phyloP scores from a whole-genome alignment of 2,113 vertebrate species.

The Hippocampus zosterae region DNA sequence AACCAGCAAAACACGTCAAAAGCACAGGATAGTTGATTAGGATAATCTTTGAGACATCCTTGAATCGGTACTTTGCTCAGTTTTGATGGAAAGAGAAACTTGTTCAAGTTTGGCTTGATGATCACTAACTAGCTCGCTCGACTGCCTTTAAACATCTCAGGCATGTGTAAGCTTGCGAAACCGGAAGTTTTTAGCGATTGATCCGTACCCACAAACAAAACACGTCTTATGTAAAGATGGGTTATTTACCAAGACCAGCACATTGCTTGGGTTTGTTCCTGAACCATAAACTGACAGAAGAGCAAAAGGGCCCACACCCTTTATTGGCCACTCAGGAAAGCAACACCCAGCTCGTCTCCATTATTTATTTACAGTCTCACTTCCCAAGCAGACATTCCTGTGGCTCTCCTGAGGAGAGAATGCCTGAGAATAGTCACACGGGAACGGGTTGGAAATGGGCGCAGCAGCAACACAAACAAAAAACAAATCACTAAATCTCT shows the following conservation, averaged over 20 bases:
- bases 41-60: constrained; percentile 22
- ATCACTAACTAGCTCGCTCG: background rate
- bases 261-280: constrained; percentile 5
- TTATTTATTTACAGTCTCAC: constrained; percentile 67
- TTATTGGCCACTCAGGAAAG: constrained; percentile 62
- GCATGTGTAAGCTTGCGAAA: constrained; percentile 28
- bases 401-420: constrained; percentile 56
- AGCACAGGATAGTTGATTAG: background rate
- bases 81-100: background rate
- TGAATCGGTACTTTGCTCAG: constrained; percentile 37
- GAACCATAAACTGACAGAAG: constrained; percentile 36
- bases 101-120: background rate
- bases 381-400: constrained; percentile 52
- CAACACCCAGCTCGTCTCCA: constrained; percentile 64
- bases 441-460: constrained; percentile 31
- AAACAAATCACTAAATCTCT: constrained; percentile 9
- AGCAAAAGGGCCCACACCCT: constrained; percentile 52
- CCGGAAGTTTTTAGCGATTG: constrained; percentile 25
- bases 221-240: background rate
- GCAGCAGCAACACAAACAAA: constrained; percentile 10
- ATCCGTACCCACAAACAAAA: constrained; percentile 10
- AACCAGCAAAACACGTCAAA: background rate
- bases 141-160: constrained; percentile 40
- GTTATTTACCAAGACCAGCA: constrained; percentile 2
- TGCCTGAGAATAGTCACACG: constrained; percentile 56